phyloP scores from a whole-genome alignment of 2,797 vertebrate genomes.

The Spondyliosoma cantharus region DNA sequence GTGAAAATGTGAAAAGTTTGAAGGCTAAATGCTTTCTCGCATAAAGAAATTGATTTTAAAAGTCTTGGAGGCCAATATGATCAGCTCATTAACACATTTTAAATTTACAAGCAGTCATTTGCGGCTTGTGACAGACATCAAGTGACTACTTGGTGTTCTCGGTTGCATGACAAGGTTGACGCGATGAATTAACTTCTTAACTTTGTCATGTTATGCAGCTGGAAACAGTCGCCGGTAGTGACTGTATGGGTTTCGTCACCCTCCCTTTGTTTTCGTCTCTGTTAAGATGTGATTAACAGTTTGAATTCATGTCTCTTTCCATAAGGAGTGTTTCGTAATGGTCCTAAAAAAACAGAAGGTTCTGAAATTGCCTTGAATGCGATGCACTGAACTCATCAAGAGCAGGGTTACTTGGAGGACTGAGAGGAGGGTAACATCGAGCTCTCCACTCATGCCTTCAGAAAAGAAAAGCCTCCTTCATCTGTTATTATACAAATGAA shows the following conservation, averaged over 20 bases:
- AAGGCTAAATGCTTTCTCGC: not conserved
- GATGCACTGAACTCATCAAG: conserved; percentile 16
- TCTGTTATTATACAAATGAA: conserved; percentile 46
- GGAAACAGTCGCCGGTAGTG: conserved; percentile 3
- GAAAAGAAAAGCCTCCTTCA: conserved; percentile 41
- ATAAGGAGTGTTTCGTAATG: conserved; percentile 11
- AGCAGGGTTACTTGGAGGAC: conserved; percentile 12
- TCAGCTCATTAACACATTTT: not conserved
- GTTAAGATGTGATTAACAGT: not conserved
- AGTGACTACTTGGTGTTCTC: not conserved
- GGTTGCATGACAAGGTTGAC: not conserved
- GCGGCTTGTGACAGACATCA: too few species aligned
- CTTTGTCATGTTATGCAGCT: conserved; percentile 19
- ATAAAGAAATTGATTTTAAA: not conserved
- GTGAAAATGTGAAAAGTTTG: conserved; percentile 3
- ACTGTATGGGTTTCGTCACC: not conserved
- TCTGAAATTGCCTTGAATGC: conserved; percentile 46
- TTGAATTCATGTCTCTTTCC: conserved; percentile 2
- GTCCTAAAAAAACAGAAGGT: conserved; percentile 7
- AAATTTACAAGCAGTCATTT: not conserved
- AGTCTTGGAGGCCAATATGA: not conserved
- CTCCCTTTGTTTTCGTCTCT: conserved; percentile 5
- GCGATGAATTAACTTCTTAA: conserved; percentile 38
- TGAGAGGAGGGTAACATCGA: conserved; percentile 24
- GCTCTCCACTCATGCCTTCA: conserved; percentile 38